Evolutionary conservation across 2,113 vertebrate species (phyloP).

Genomic region (Caretta caretta): DNA sequence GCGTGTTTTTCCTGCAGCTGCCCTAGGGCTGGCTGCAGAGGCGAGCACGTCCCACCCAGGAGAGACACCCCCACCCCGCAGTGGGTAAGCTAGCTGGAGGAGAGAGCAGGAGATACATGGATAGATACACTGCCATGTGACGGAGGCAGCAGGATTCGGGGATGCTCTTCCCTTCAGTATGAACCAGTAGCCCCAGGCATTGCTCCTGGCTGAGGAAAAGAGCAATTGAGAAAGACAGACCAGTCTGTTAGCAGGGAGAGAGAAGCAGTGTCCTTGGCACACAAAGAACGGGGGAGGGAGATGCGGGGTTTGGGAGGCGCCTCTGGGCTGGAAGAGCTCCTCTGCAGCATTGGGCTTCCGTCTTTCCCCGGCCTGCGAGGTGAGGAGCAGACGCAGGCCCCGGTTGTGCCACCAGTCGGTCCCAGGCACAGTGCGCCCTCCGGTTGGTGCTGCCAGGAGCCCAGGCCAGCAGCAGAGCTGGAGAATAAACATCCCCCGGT

Average conservation of each 20-base stretch:
- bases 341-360: background rate
- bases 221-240: background rate
- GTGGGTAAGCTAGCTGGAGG: background rate
- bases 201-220: background rate
- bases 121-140: too few relatives aligned
- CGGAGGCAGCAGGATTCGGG: background rate
- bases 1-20: background rate
- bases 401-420: constrained; percentile 8
- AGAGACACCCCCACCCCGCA: background rate
- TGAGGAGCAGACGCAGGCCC: background rate
- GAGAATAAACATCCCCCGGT: constrained; percentile 51
- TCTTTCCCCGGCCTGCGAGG: background rate
- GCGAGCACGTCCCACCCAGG: too few relatives aligned
- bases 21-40: background rate
- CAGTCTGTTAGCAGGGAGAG: background rate
- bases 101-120: background rate
- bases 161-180: background rate
- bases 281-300: background rate
- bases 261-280: background rate
- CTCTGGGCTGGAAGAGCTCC: background rate
- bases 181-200: background rate
- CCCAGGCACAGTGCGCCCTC: constrained; percentile 22
- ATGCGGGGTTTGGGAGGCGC: background rate
- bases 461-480: background rate
- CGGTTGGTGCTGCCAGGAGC: background rate